Percentiles rank a stretch among this genome's conserved stretches.
These are phyloP conservation scores for Falco berigora DNA, from an alignment of 2,797 vertebrate genomes.

Conservation along the genomic window DNA sequence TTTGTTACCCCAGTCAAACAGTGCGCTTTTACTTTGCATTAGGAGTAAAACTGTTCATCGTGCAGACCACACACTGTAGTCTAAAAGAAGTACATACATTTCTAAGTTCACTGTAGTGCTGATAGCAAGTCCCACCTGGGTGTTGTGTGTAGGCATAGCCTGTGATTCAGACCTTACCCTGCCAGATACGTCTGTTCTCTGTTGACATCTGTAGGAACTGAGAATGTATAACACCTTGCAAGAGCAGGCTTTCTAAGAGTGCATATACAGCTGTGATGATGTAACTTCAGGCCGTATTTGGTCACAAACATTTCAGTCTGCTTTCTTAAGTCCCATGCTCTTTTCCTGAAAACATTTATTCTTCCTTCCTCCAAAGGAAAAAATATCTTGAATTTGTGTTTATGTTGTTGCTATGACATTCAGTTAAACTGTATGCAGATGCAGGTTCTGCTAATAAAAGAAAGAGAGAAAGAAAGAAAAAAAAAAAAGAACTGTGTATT, in stretches of 20 bases:
- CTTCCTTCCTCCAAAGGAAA: conserved; percentile 29
- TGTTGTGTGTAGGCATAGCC: background rate
- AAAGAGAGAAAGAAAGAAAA: background rate
- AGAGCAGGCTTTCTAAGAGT: background rate
- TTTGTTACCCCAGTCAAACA: background rate
- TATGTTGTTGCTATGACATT: conserved; percentile 72
- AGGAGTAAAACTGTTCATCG: fast-evolving
- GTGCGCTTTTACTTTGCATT: background rate
- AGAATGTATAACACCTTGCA: background rate
- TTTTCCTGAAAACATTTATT: conserved; percentile 48
- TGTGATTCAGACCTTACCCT: background rate
- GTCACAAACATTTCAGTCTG: conserved; percentile 53
- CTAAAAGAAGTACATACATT: background rate
- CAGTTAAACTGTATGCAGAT: conserved; percentile 68
- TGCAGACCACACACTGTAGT: background rate
- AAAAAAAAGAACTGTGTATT: conserved; percentile 42
- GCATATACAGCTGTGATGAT: background rate
- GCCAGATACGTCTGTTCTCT: background rate
- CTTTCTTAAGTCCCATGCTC: conserved; percentile 51
- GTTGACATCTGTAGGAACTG: conserved; percentile 5
- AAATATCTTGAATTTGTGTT: conserved; percentile 61
- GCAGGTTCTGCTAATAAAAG: conserved; percentile 62
- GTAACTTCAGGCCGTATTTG: conserved; percentile 15
- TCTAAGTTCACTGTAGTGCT: background rate
- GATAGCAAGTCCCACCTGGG: background rate